Evolutionary conservation across 2,888 invertebrate genomes (phyloP).

Genomic region (Tineola bisselliella): DNA sequence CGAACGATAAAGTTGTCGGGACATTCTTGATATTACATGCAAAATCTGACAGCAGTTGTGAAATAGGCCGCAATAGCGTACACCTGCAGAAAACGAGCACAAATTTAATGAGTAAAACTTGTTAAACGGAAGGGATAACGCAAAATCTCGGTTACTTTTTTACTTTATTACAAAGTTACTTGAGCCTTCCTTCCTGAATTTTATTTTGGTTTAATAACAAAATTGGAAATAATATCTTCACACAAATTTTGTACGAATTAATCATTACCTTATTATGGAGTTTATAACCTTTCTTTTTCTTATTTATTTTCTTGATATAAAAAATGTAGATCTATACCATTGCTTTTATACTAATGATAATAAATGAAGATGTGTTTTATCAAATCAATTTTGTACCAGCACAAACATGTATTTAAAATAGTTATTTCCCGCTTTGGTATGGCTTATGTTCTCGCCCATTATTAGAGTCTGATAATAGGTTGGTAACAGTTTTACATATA

Average conservation of each 20-base stretch:
- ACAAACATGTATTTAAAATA: too few species aligned
- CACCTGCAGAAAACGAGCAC: background rate
- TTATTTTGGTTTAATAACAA: background rate
- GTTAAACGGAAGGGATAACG: conserved; percentile 10
- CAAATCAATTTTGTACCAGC: too few species aligned
- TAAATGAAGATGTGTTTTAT: too few species aligned
- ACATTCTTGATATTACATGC: conserved; percentile 34
- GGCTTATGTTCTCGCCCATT: too few species aligned
- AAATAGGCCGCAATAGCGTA: conserved; percentile 6
- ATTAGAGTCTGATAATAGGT: too few species aligned
- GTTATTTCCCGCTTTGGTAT: too few species aligned
- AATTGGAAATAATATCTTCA: background rate
- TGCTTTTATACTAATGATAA: too few species aligned
- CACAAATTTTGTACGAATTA: background rate
- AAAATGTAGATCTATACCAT: too few species aligned
- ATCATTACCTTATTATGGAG: background rate
- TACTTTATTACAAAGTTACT: conserved; percentile 5
- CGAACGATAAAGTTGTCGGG: conserved; percentile 35
- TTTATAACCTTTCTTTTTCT: background rate
- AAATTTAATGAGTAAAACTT: conserved; percentile 9
- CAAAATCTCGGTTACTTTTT: background rate
- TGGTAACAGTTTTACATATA: too few species aligned
- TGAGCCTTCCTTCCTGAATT: background rate
- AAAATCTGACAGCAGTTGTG: conserved; percentile 22
- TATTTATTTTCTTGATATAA: too few species aligned